Base-by-base conservation (phyloP, 2,113 vertebrate species). In the Odocoileus virginianus region DNA sequence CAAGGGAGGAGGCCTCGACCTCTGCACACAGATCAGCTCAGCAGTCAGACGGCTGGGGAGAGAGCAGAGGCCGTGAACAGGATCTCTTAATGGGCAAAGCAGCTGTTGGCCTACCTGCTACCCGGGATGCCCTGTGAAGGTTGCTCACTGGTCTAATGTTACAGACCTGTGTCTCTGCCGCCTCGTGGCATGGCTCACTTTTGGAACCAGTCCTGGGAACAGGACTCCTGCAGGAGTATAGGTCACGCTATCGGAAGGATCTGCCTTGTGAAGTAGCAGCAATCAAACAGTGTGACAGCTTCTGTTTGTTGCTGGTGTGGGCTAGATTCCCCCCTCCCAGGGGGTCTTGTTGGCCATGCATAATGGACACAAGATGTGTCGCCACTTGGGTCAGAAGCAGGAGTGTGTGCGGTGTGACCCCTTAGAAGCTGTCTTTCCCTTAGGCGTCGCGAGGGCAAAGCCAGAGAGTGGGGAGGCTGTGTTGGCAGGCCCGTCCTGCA, bases 51-150 rank as follows among this genome's bases (percentile, higher is more conserved):
- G 61, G 82, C 82, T 86, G 94, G 82, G 64, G 76, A 54, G 27
- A 86, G 87, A 94, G 50, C 89, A 87, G 84, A 96, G 81, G 74
- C 97, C 52, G 81, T 67, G 71, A 92, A 93, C 93, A 87, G 90
- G 91, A 81, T 71, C 52, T 95, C 89, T 95, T 91, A 93, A 96
- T 58, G 93, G 82, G 89, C 60, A 95, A 88, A 95, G 79, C 93
- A 98, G 97, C 96, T 96, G 93, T 60, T 23, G 79, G n/a, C 57
- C 89, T 52, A 54, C 96, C 76, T 27, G 36, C 90, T 95, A 78
- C 76, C 95, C 36, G 28, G 43, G 83, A 94, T 94, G 67, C 71
- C 60, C 87, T 55, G 50, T 57, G 54, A 87, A 83, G 94, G 83
- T 52, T 58, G 40, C 57, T 89, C n/a, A 5, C 36, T 30, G 61